Base-by-base conservation (phyloP, 2,113 vertebrate species). In the Lampris incognitus region DNA sequence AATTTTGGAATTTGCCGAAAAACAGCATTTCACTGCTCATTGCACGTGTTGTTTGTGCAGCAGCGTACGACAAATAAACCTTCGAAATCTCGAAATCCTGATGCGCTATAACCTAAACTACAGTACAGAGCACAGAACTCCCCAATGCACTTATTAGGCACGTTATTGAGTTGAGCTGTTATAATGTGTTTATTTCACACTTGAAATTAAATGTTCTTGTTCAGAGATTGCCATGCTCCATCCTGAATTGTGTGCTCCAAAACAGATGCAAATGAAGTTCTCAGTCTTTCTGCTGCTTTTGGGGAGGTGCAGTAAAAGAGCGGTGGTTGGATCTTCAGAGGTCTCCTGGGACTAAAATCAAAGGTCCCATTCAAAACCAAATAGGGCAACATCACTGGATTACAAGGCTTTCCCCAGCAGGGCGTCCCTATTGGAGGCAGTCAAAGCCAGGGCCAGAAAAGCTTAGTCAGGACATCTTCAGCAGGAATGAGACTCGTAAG, bases 311-410 rank as follows among this genome's bases (percentile, higher is more conserved):
- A 70, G 59, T 57, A 74, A 90, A 92, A 84, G 75, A 79, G 64
- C 81, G 85, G 37, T 9, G 57, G 76, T 90, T 46, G 91, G 69
- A 90, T 85, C 90, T 91, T 79, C 78, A 74, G 82, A 68, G 46
- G 87, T 87, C 85, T 88, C 92, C 89, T 76, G 79, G 90, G 86
- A 48, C 76, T 77, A 82, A 80, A 92, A 94, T 90, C 87, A 93
- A 94, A 93, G 91, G 76, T 59, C 75, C 83, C 85, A 92, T 92
- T 92, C 76, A 89, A 69, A 92, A 92, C 75, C 91, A 93, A 93
- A 93, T 87, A 74, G 88, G 78, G 84, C 81, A 66, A 93, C 92
- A 85, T 93, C 90, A 92, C 87, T 84, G 90, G 89, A 90, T 93
- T 93, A 91, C 74, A 88, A 87, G 91, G 87, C 77, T 78, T 70